Conservation (phyloP, 2,797 vertebrate species). For the Coregonus sp. region DNA sequence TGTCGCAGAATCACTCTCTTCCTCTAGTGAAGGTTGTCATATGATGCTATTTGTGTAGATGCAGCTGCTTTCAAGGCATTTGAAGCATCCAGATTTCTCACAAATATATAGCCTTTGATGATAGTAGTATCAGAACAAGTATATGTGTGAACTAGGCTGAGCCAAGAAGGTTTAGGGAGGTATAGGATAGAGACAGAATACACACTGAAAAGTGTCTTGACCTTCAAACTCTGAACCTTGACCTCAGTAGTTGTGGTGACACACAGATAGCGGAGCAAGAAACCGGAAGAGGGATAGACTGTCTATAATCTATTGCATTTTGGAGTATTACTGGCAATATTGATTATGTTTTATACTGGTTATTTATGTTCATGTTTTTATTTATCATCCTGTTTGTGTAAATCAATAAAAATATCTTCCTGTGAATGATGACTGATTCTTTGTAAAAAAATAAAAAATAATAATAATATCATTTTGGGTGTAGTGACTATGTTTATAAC, state of each 20-base stretch:
- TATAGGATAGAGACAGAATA: background rate
- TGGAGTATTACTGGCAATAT: background rate
- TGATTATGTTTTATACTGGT: background rate
- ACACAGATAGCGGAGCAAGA: constrained; percentile 62
- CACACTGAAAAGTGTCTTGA: background rate
- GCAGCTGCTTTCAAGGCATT: constrained; percentile 26
- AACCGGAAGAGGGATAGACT: constrained; percentile 48
- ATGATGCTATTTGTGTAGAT: constrained; percentile 73
- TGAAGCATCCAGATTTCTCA: constrained; percentile 33
- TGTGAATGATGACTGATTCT: background rate
- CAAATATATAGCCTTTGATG: background rate
- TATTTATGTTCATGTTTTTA: background rate
- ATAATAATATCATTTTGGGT: no score
- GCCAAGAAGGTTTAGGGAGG: constrained; percentile 5
- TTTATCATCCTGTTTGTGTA: background rate
- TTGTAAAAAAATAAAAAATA: no score
- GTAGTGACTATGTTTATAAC: no score
- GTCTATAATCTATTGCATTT: background rate
- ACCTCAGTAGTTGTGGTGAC: constrained; percentile 63
- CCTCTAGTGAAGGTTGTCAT: constrained; percentile 64
- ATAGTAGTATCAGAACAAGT: constrained; percentile 17
- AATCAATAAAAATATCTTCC: background rate
- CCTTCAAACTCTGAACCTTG: constrained; percentile 21
- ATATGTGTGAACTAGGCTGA: constrained; percentile 46
- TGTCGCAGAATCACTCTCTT: constrained; percentile 38